Base-by-base conservation (phyloP, 64 coral and sea anemone species). In the Actinia tenebrosa region DNA sequence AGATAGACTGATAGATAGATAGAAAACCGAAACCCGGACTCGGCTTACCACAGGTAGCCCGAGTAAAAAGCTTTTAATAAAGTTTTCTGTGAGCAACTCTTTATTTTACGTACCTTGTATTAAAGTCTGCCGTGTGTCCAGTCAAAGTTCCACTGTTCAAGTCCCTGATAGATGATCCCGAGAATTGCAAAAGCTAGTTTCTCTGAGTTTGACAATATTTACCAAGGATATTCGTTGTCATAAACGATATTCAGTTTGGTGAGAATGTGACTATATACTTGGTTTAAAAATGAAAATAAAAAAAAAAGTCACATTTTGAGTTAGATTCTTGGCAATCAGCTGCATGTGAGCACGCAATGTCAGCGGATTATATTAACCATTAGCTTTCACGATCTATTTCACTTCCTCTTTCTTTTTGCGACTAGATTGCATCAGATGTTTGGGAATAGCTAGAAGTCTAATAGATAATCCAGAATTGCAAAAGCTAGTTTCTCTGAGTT, bases 111-210 rank as follows among this genome's bases (percentile, higher is more conserved):
- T 17, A 96, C 94, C 94, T 85, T 96, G n/a, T n/a, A n/a, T 91
- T 53, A 96, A 88, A 86, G 90, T 96, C 62, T 96, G 91, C 94
- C 17, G 91, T 83, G 25, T 96, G 91, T n/a, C 94, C 94, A 18
- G 72, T 84, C 26, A 93, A 26, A 3, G 83, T 84, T 22, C 94
- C 91, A 61, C 91, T 89, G 14, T 77, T 85, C 27, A 96, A 60
- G 89, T 71, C 30, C 86, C n/a, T n/a, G n/a, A n/a, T n/a, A n/a
- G n/a, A n/a, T n/a, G n/a, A n/a, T n/a, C n/a, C n/a, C n/a, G n/a
- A n/a, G n/a, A n/a, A n/a, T n/a, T n/a, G n/a, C n/a, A n/a, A n/a
- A n/a, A 0, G 94, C 88, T 56, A 97, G 63, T 37, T 37, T 37
- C 30, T 37, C 30, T 37, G 30, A 37, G 30, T 37, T 37, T 37